A percentile compares a stretch with the other conserved stretches of the same genome.
Evolutionary conservation across 37 sponge, comb jelly and placozoan genomes (phyloP).

Genomic region (Hexactinellida sp.): DNA sequence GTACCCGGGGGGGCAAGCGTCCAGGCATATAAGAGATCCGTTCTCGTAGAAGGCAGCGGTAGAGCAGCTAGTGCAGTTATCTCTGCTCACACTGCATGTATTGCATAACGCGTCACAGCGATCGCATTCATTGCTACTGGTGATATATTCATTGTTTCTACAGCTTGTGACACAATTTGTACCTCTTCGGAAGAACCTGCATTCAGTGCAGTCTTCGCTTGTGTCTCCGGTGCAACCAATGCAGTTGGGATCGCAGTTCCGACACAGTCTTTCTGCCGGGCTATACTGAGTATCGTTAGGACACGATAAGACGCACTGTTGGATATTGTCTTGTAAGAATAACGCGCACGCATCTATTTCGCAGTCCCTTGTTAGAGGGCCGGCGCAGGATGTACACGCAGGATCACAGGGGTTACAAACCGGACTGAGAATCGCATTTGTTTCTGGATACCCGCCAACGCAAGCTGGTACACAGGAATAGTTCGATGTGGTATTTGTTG

Average conservation of each 20-base stretch:
- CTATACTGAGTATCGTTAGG: background rate
- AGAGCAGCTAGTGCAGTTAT: background rate
- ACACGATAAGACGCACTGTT: background rate
- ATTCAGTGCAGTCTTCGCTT: background rate
- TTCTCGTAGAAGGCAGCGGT: background rate
- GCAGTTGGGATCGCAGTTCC: background rate
- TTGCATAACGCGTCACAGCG: background rate
- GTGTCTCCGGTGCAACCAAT: background rate
- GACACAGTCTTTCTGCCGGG: background rate
- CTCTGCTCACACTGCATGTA: background rate
- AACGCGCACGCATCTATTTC: background rate
- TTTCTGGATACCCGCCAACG: background rate
- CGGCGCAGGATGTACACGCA: background rate
- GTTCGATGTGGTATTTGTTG: background rate
- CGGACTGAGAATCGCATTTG: background rate
- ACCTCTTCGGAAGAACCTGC: background rate
- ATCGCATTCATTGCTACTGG: background rate
- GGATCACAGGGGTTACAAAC: background rate
- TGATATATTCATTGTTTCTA: background rate
- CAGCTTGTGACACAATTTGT: background rate
- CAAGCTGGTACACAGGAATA: background rate
- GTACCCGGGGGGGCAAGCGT: background rate
- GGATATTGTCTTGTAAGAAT: background rate
- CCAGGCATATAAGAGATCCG: background rate
- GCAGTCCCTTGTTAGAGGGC: background rate